A percentile compares a stretch with the other conserved stretches of the same genome.
Evolutionary conservation across 2,888 invertebrate genomes (phyloP).

Genomic region (Ectemnius continuus): DNA sequence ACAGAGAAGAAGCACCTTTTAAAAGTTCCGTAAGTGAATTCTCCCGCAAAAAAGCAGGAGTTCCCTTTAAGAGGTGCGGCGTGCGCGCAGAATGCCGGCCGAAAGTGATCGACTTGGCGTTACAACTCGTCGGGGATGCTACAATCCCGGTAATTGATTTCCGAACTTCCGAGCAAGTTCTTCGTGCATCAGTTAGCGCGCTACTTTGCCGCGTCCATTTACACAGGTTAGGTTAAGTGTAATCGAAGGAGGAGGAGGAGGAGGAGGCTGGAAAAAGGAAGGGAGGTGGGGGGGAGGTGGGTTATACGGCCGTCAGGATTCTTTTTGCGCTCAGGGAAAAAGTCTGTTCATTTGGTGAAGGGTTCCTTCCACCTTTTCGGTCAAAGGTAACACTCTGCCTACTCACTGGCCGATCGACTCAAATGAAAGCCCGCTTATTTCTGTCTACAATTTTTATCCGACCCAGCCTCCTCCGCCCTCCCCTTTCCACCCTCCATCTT

Average conservation of each 20-base stretch:
- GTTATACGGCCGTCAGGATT: background rate
- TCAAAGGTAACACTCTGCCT: background rate
- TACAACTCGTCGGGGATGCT: background rate
- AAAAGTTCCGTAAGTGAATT: too few species aligned
- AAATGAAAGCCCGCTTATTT: slow-evolving; percentile 3
- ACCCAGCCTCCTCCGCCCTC: background rate
- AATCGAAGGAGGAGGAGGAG: slow-evolving; percentile 13
- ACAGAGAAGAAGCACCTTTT: too few species aligned
- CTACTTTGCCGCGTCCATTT: slow-evolving; percentile 2
- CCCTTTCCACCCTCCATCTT: background rate
- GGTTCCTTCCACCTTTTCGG: slow-evolving; percentile 4
- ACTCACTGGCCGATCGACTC: background rate
- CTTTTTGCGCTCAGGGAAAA: background rate
- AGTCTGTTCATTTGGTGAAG: background rate
- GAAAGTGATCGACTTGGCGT: background rate
- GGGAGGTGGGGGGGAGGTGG: too few species aligned
- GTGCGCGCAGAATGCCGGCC: background rate
- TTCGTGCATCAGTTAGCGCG: slow-evolving; percentile 8
- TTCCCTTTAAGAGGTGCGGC: background rate
- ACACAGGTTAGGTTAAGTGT: slow-evolving; percentile 7
- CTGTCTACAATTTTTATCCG: background rate
- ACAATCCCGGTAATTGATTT: slow-evolving; percentile 19
- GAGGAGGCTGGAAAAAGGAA: background rate
- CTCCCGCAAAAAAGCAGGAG: too few species aligned
- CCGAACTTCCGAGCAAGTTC: slow-evolving; percentile 6